phyloP scores from a whole-genome alignment of 2,113 vertebrate species.

The Cryptomyrus ogoouensis region DNA sequence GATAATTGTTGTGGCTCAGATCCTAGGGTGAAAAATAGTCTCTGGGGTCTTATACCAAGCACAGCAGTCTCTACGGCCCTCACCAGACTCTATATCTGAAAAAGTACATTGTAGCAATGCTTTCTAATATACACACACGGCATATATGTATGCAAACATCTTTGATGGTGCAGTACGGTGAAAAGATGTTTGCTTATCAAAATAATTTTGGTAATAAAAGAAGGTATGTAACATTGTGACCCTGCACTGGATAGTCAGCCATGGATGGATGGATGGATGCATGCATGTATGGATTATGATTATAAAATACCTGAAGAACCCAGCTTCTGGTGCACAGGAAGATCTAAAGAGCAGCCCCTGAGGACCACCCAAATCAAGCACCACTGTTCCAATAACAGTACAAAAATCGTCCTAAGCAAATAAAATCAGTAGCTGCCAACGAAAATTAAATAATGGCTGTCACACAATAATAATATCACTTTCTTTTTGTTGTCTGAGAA shows the following conservation, averaged over 20 bases:
- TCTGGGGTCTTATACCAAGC: not conserved
- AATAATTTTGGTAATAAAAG: not conserved
- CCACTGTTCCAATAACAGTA: not conserved
- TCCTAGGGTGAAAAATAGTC: conserved; percentile 20
- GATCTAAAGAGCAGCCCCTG: not conserved
- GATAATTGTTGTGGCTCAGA: conserved; percentile 19
- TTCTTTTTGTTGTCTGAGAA: not conserved
- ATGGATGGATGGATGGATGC: not conserved
- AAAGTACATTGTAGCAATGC: not conserved
- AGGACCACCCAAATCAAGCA: not conserved
- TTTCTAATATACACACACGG: not conserved
- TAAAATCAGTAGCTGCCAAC: conserved; percentile 6
- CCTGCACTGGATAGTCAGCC: not conserved
- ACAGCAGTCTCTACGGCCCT: not conserved
- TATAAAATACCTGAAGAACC: not conserved
- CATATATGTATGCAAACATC: not conserved
- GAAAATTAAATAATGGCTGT: not conserved
- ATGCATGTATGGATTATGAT: not conserved
- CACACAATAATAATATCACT: not conserved
- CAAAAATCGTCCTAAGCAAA: not conserved
- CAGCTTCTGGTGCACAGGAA: not conserved
- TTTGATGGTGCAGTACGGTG: not conserved
- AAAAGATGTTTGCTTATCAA: not conserved
- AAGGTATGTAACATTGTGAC: not conserved
- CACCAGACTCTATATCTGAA: not conserved